Evolutionary conservation across 2,797 vertebrate species (phyloP).

Genomic region (Melanotaenia maccullochi): DNA sequence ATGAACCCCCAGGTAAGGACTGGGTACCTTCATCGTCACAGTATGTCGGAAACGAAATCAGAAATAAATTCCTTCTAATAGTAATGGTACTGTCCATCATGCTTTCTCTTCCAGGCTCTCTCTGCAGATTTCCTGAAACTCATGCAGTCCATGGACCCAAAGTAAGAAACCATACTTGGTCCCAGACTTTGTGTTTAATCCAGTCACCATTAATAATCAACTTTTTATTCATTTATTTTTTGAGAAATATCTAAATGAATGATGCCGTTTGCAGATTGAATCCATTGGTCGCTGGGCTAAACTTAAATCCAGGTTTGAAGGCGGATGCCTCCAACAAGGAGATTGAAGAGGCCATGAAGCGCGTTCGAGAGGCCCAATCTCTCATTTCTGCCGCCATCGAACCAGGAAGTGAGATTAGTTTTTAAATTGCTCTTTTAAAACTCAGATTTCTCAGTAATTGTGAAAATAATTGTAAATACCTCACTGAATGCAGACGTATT

Average conservation of each 20-base stretch:
- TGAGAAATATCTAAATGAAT: conserved; percentile 22
- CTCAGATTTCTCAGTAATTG: neutral
- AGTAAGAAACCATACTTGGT: conserved; percentile 83
- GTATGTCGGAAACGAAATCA: neutral
- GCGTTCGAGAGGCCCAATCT: conserved; percentile 97
- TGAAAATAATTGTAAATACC: neutral
- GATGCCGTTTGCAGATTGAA: conserved; percentile 86
- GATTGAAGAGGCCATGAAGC: conserved; percentile 99
- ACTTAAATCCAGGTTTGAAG: conserved; percentile 91
- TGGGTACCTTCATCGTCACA: accelerated
- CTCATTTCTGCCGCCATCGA: conserved; percentile 98
- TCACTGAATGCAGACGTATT: no score
- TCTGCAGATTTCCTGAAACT: conserved; percentile 97
- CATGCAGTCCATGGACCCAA: conserved; percentile 98
- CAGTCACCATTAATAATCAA: neutral
- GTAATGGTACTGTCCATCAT: neutral
- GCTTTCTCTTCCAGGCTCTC: conserved; percentile 82
- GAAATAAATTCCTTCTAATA: neutral
- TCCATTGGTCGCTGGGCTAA: conserved; percentile 91
- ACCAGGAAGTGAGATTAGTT: conserved; percentile 87
- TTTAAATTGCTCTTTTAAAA: neutral
- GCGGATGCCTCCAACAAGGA: conserved; percentile 95
- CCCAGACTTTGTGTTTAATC: neutral
- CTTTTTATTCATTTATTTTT: neutral
- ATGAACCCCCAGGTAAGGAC: conserved; percentile 92